A percentile compares a stretch with the other conserved stretches of the same genome.
These are phyloP conservation scores for Akabosia matsudoensis DNA, from an alignment of 1,140 invertebrate species.

Conservation along the genomic window DNA sequence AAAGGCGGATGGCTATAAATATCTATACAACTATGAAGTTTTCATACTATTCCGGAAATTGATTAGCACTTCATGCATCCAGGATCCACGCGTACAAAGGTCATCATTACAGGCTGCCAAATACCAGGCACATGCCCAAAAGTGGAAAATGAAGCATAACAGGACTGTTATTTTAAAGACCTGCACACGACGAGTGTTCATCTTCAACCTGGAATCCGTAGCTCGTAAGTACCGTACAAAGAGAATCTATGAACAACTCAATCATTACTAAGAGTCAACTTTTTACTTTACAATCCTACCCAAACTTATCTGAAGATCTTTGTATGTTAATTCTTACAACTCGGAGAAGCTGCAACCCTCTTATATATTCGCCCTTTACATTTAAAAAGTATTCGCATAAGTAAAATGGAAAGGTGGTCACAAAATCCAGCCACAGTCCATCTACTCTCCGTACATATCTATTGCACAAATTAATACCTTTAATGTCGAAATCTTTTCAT, in stretches of 20 bases:
- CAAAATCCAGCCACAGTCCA: slow-evolving; percentile 38
- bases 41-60: neutral
- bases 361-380: slow-evolving; percentile 25
- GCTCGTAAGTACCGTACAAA: slow-evolving; percentile 39
- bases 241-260: too few relatives aligned
- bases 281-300: too few relatives aligned
- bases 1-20: neutral
- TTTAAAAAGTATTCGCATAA: neutral
- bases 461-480: neutral
- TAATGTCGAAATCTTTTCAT: neutral
- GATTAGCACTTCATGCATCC: slow-evolving; percentile 29
- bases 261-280: too few relatives aligned
- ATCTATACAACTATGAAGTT: neutral
- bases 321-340: slow-evolving; percentile 35
- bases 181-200: slow-evolving; percentile 37
- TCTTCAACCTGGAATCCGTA: slow-evolving; percentile 37
- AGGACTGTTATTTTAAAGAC: slow-evolving; percentile 43
- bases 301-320: too few relatives aligned
- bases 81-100: slow-evolving; percentile 30
- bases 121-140: slow-evolving; percentile 45
- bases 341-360: slow-evolving; percentile 37
- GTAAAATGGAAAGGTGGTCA: slow-evolving; percentile 38
- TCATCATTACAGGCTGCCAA: slow-evolving; percentile 35
- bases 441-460: slow-evolving; percentile 29
- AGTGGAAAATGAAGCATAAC: slow-evolving; percentile 44